Conservation (phyloP, 1,140 invertebrate genomes). For the Palaemon carinicauda region DNA sequence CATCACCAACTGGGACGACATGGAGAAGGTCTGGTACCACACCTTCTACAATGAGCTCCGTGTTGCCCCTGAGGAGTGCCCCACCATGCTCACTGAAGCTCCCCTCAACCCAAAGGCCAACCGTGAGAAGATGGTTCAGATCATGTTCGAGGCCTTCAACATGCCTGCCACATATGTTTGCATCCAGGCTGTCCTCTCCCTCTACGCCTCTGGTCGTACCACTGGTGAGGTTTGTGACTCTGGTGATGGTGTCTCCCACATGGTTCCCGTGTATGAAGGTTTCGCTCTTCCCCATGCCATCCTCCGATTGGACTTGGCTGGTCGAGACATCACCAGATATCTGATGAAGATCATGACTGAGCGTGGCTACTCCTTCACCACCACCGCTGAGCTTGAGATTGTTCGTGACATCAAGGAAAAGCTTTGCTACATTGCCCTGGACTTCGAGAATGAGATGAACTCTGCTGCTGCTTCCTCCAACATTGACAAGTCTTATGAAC, state of each 20-base stretch:
- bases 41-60: slow-evolving; percentile 95
- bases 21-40: slow-evolving; percentile 97
- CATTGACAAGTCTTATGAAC: slow-evolving; percentile 65
- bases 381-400: slow-evolving; percentile 85
- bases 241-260: slow-evolving; percentile 18
- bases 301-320: no score
- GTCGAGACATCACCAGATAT: no score
- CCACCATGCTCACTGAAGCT: slow-evolving; percentile 89
- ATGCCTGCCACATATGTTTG: slow-evolving; percentile 66
- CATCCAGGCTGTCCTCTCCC: slow-evolving; percentile 20
- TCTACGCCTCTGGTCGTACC: slow-evolving; percentile 14
- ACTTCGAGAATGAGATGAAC: slow-evolving; percentile 59
- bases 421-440: slow-evolving; percentile 82
- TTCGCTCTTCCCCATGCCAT: slow-evolving; percentile 24
- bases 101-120: slow-evolving; percentile 92
- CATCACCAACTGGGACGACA: slow-evolving; percentile 96
- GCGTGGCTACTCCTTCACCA: slow-evolving; percentile 69
- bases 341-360: slow-evolving; percentile 75
- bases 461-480: slow-evolving; percentile 59
- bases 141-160: slow-evolving; percentile 72
- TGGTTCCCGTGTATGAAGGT: slow-evolving; percentile 11
- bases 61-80: slow-evolving; percentile 89
- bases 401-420: slow-evolving; percentile 93
- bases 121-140: slow-evolving; percentile 76
- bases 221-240: slow-evolving; percentile 21